Percentiles rank a stretch among this genome's conserved stretches.
Conservation (phyloP, 2,797 vertebrate species). For the Phylloscopus collybita region DNA sequence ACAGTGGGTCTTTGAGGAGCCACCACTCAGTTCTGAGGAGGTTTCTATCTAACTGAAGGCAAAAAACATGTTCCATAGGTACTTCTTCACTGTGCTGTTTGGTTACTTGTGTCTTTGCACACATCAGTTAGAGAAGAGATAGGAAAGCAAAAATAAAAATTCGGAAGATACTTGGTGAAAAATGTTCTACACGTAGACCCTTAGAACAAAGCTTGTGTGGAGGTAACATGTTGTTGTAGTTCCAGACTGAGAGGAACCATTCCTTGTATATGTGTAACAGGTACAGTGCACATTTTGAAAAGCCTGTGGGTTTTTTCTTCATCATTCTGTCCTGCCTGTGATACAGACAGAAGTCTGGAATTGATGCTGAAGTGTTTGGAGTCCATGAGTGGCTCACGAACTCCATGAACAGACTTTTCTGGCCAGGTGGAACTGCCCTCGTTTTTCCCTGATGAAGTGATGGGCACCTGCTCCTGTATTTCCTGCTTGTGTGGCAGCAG, state of each 20-base stretch:
- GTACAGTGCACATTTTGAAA: background rate
- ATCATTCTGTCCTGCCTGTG: accelerated
- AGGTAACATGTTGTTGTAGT: background rate
- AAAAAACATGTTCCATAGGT: background rate
- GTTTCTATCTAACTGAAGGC: background rate
- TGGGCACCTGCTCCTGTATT: background rate
- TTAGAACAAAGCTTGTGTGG: background rate
- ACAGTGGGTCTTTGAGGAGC: background rate
- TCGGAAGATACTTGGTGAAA: background rate
- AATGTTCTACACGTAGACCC: accelerated
- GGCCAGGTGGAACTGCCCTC: background rate
- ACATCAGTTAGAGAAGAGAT: background rate
- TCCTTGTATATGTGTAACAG: background rate
- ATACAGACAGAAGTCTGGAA: background rate
- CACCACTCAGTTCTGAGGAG: background rate
- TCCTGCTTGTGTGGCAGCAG: background rate
- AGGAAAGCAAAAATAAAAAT: background rate
- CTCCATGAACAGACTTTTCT: background rate
- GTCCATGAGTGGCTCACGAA: background rate
- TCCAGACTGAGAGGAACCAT: background rate
- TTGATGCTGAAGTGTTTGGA: background rate
- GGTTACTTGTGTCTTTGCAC: background rate
- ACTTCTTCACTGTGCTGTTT: background rate
- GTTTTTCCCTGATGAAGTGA: background rate
- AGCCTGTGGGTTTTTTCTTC: background rate